Conservation (phyloP, 2,888 invertebrate genomes). For the Hermaeophaga mercurialis region DNA sequence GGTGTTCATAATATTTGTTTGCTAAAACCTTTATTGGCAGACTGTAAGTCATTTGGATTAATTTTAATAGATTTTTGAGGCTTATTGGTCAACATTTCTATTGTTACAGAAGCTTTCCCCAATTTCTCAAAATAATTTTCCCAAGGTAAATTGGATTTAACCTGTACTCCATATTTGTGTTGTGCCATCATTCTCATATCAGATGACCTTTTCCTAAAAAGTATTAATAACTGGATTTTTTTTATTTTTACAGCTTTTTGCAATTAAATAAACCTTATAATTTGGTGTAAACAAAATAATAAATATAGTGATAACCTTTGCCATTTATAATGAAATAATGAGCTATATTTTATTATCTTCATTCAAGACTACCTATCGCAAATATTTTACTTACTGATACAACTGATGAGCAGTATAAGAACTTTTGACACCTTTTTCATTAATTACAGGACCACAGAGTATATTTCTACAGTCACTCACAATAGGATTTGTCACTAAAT, state of each 20-base stretch:
- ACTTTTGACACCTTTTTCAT: conserved; percentile 61
- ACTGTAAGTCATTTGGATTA: conserved; percentile 45
- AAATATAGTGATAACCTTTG: no score
- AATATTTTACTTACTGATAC: conserved; percentile 56
- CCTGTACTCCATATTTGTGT: conserved; percentile 69
- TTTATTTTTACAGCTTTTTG: neutral
- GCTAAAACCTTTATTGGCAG: conserved; percentile 42
- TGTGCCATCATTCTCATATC: conserved; percentile 71
- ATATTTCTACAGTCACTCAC: conserved; percentile 53
- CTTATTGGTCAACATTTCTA: conserved; percentile 73
- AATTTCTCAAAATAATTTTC: conserved; percentile 64
- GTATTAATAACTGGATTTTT: neutral
- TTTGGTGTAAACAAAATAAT: no score
- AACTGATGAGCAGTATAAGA: conserved; percentile 60
- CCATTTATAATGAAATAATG: no score
- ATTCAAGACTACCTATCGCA: no score
- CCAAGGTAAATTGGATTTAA: conserved; percentile 60
- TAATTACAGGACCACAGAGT: conserved; percentile 67
- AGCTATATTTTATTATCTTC: no score
- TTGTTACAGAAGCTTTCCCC: conserved; percentile 68
- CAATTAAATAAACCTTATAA: neutral
- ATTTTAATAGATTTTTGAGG: conserved; percentile 66
- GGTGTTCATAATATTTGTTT: neutral
- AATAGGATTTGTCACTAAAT: conserved; percentile 34
- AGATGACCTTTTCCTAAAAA: conserved; percentile 61